Conservation (phyloP, 2,797 vertebrate species). For the Allobates femoralis region DNA sequence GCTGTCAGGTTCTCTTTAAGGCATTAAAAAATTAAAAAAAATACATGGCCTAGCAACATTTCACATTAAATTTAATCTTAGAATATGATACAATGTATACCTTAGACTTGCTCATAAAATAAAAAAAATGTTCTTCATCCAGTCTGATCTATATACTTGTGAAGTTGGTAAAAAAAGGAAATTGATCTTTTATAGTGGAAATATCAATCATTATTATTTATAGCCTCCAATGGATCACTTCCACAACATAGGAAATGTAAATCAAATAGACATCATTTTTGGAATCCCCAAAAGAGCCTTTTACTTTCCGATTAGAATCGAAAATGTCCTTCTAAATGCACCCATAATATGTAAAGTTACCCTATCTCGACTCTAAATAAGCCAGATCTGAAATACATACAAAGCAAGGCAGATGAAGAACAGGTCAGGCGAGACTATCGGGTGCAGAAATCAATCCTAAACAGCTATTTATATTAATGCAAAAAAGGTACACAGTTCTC, state of each 20-base stretch:
- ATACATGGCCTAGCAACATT: too few relatives aligned
- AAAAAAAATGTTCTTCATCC: conserved; percentile 61
- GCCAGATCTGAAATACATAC: conserved; percentile 78
- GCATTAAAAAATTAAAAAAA: neutral
- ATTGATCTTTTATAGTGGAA: conserved; percentile 77
- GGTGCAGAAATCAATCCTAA: conserved; percentile 80
- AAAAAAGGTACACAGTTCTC: conserved; percentile 82
- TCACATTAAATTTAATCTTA: neutral
- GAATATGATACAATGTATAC: neutral
- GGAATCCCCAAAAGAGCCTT: conserved; percentile 77
- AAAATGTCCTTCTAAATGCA: conserved; percentile 79
- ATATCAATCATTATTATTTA: conserved; percentile 82
- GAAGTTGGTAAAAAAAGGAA: conserved; percentile 65
- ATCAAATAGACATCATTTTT: conserved; percentile 77
- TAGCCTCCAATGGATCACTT: conserved; percentile 74
- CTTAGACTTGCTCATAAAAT: conserved; percentile 17
- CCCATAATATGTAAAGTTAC: conserved; percentile 82
- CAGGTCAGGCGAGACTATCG: conserved; percentile 76
- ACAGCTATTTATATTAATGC: conserved; percentile 89
- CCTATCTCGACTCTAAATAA: conserved; percentile 78
- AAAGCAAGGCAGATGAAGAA: conserved; percentile 79
- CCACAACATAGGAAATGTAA: conserved; percentile 76
- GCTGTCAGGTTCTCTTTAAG: neutral
- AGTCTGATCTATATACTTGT: conserved; percentile 69
- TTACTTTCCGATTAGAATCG: conserved; percentile 79